Conservation (phyloP, 1,140 invertebrate species). For the Drosophila pseudoobscura region DNA sequence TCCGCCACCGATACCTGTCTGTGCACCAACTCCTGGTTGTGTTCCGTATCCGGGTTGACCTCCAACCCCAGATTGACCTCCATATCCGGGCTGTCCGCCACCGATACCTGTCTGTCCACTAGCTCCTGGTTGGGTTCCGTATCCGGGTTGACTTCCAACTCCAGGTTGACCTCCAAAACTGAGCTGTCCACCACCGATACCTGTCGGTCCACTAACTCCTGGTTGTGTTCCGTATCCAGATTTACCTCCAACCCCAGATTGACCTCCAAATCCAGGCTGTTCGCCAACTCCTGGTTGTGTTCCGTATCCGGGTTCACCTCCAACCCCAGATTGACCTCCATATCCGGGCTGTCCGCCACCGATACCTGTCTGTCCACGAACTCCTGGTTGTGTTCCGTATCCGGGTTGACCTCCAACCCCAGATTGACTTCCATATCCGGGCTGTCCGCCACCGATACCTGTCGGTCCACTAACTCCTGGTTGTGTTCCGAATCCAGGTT, state of each 20-base stretch:
- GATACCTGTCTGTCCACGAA: neutral
- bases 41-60: conserved; percentile 5
- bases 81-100: conserved; percentile 27
- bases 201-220: conserved; percentile 1
- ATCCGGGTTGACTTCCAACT: conserved; percentile 11
- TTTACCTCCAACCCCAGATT: conserved; percentile 1
- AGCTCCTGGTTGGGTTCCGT: conserved; percentile 8
- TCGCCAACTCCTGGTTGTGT: neutral
- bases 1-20: neutral
- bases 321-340: conserved; percentile 19
- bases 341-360: conserved; percentile 10
- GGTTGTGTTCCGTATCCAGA: conserved; percentile 12
- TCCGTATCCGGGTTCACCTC: conserved; percentile 17
- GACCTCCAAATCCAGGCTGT: conserved; percentile 10
- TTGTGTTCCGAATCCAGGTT: conserved; percentile 19
- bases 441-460: conserved; percentile 2
- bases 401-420: conserved; percentile 15
- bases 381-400: conserved; percentile 17
- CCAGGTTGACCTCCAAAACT: conserved; percentile 18
- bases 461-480: conserved; percentile 7
- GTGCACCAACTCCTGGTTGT: conserved; percentile 14
- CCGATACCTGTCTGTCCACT: conserved; percentile 11
- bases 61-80: conserved; percentile 11
- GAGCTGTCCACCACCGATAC: conserved; percentile 11
- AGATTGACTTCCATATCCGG: conserved; percentile 7